Evolutionary conservation across 2,797 vertebrate genomes (phyloP).

Genomic region (Cryptoblepharus egeriae): DNA sequence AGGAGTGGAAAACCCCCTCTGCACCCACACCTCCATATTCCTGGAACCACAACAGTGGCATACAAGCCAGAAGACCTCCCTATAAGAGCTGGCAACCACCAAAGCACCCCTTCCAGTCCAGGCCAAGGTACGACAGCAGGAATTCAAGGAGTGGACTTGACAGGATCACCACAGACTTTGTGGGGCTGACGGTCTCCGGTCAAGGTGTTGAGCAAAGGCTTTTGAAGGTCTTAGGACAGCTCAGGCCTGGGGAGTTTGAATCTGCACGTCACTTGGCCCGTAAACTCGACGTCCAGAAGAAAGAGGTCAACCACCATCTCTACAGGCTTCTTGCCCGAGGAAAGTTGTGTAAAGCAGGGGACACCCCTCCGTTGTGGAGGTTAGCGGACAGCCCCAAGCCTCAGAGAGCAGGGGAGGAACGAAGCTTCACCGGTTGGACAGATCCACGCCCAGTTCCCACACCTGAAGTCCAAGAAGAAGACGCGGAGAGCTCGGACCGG

Average conservation of each 20-base stretch:
- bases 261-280: slow-evolving; percentile 78
- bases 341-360: slow-evolving; percentile 70
- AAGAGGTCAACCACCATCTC: slow-evolving; percentile 82
- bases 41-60: neutral
- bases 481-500: neutral
- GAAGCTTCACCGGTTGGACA: accelerated
- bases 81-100: neutral
- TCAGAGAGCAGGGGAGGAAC: accelerated
- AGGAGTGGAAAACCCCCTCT: neutral
- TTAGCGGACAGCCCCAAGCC: neutral
- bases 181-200: slow-evolving; percentile 49
- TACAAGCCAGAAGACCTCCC: accelerated
- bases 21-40: slow-evolving; percentile 33
- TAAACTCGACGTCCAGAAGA: slow-evolving; percentile 81
- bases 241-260: slow-evolving; percentile 70
- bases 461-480: neutral
- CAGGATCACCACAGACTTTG: slow-evolving; percentile 45
- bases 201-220: slow-evolving; percentile 65
- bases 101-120: neutral
- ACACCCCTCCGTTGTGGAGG: slow-evolving; percentile 84
- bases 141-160: neutral
- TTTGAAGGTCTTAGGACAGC: slow-evolving; percentile 71
- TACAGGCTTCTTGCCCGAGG: slow-evolving; percentile 80
- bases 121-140: slow-evolving; percentile 25
- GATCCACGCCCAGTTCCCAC: accelerated